Percentiles rank a stretch among this genome's conserved stretches.
phyloP scores from a whole-genome alignment of 2,113 vertebrate genomes.

The Zosterops lateralis region DNA sequence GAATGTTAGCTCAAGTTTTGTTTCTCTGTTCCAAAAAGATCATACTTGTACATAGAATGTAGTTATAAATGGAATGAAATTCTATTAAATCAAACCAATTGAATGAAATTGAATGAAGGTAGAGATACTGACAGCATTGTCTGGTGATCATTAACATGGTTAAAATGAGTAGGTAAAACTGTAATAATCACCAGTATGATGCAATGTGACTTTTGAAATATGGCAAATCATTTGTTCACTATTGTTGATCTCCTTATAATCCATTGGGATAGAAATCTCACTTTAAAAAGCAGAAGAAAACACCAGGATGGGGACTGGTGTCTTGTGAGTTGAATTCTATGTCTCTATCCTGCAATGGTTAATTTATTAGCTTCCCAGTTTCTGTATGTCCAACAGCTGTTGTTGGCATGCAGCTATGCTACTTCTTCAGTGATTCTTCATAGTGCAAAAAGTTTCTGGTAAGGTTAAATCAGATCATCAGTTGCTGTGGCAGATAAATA shows the following conservation, averaged over 20 bases:
- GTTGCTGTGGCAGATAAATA: background rate
- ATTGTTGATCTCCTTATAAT: background rate
- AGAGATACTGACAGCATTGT: background rate
- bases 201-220: background rate
- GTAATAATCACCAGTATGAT: background rate
- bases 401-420: background rate
- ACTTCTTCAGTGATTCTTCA: background rate
- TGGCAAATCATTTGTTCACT: background rate
- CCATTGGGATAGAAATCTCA: accelerated
- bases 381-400: background rate
- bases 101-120: background rate
- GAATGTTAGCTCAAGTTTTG: background rate
- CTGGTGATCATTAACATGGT: background rate
- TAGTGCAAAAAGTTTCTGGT: background rate
- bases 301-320: background rate
- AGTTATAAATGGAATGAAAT: background rate
- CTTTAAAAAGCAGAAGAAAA: background rate
- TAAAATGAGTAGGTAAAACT: background rate
- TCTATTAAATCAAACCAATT: background rate
- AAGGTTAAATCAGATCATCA: background rate
- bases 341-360: background rate
- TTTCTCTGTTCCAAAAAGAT: background rate
- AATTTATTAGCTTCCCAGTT: background rate
- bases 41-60: accelerated
- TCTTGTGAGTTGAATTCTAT: background rate